Evolutionary conservation across 2,888 invertebrate genomes (phyloP).

Genomic region (Amaurobius ferox): DNA sequence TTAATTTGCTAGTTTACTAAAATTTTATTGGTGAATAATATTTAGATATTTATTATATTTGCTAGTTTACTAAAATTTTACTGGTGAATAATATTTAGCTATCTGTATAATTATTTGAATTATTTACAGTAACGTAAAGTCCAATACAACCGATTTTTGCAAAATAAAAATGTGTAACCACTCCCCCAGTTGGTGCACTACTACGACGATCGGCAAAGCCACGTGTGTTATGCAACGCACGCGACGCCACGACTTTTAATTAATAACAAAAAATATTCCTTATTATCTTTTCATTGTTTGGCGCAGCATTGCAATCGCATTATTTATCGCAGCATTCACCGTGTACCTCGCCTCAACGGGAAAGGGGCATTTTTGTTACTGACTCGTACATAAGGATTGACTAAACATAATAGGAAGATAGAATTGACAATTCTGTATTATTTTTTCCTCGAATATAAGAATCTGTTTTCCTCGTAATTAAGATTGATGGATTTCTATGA

Average conservation of each 20-base stretch:
- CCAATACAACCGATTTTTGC: too few relatives aligned
- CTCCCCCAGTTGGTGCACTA: not conserved
- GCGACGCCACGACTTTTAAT: slow-evolving; percentile 46
- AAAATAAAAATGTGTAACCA: slow-evolving; percentile 24
- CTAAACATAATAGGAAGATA: slow-evolving; percentile 1
- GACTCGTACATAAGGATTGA: not conserved
- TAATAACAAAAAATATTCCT: slow-evolving; percentile 37
- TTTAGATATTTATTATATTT: too few relatives aligned
- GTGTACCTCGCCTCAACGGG: slow-evolving; percentile 7
- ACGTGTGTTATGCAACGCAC: slow-evolving; percentile 44
- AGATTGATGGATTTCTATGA: too few relatives aligned
- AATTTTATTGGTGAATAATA: too few relatives aligned
- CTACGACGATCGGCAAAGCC: not conserved
- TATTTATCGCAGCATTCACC: slow-evolving; percentile 42
- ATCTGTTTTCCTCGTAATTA: too few relatives aligned
- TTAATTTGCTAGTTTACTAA: too few relatives aligned
- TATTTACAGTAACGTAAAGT: too few relatives aligned
- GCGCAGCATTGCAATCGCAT: slow-evolving; percentile 37
- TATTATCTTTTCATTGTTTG: slow-evolving; percentile 62
- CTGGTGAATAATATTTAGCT: too few relatives aligned
- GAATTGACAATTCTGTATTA: too few relatives aligned
- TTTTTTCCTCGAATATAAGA: too few relatives aligned
- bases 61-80: too few relatives aligned
- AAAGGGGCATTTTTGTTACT: not conserved
- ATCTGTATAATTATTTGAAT: too few relatives aligned